Base-by-base conservation (phyloP, 1,140 invertebrate species). In the Lysiphlebus fabarum region DNA sequence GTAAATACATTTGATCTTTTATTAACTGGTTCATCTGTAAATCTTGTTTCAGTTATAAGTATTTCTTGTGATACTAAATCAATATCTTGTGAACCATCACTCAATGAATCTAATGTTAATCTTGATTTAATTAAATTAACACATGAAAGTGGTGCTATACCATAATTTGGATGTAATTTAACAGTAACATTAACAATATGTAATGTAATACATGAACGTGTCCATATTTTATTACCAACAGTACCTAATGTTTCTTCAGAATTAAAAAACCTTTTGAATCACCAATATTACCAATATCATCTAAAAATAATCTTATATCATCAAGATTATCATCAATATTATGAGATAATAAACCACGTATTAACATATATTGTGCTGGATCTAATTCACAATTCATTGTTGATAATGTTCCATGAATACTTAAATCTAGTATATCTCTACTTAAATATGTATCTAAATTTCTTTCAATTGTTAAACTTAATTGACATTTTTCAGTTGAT, bases 31-130 rank as follows among this genome's bases (percentile, higher is more conserved):
- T 85, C 83, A 62, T 84, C 82, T 49, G 84, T 77, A 68, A 83
- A 92, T 59, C 92, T 82, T 9, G 89, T 91, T 73, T 97, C 95
- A 41, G 84, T 86, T 48, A 96, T 85, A 1, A 92, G 74, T 71
- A 98, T 96, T 77, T 96, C 93, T 73, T 91, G 89, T 0, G 93
- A 97, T 0, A 96, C 91, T 5, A 98, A 79, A 79, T 96, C 94
- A 34, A 97, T 87, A 70, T 97, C 95, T 77, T 93, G 92, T 8
- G 91, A 89, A 9, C 89, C 85, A 77, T 97, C 91, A 62, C 90
- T 95, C 69, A 87, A 89, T 2, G 87, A 87, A 69, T 95, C 92
- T 47, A 94, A 84, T 17, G 89, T 87, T 3, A 98, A 76, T 34
- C 86, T 84, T 0, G 93, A 96, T 71, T 91, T 92, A 53, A 97